A percentile compares a stretch with the other conserved stretches of the same genome.
phyloP scores from a whole-genome alignment of 2,113 vertebrate species.

The Phaetusa simplex region DNA sequence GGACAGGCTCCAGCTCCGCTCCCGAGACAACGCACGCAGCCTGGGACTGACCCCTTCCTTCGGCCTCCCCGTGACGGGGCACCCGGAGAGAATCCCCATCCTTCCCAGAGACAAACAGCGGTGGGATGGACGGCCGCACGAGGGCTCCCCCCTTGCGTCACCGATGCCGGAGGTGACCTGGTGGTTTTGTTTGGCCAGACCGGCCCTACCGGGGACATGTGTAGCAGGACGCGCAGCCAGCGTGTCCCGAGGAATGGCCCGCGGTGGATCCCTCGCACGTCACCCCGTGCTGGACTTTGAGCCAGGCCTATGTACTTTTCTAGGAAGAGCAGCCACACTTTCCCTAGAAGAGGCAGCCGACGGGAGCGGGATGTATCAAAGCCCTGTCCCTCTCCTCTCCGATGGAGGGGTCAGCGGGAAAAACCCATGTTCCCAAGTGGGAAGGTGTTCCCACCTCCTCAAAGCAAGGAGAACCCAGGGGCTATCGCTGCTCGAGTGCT shows the following conservation, averaged over 20 bases:
- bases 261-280: neutral
- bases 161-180: accelerated
- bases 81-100: neutral
- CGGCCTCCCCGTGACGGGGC: accelerated
- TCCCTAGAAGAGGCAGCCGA: neutral
- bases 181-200: neutral
- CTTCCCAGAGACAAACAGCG: neutral
- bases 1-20: neutral
- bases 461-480: neutral
- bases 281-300: neutral
- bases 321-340: neutral
- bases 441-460: neutral
- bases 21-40: accelerated
- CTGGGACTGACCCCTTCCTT: neutral
- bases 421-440: neutral
- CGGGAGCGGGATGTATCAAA: neutral
- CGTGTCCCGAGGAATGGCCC: accelerated
- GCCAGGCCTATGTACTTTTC: neutral
- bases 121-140: neutral
- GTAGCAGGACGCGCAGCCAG: accelerated
- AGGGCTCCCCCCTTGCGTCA: neutral
- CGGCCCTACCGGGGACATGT: neutral
- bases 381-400: accelerated
- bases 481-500: accelerated
- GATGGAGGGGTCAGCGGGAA: accelerated